Percentiles rank a stretch among this genome's conserved stretches.
Conservation (phyloP, 2,797 vertebrate species). For the Amphiprion clarkii region DNA sequence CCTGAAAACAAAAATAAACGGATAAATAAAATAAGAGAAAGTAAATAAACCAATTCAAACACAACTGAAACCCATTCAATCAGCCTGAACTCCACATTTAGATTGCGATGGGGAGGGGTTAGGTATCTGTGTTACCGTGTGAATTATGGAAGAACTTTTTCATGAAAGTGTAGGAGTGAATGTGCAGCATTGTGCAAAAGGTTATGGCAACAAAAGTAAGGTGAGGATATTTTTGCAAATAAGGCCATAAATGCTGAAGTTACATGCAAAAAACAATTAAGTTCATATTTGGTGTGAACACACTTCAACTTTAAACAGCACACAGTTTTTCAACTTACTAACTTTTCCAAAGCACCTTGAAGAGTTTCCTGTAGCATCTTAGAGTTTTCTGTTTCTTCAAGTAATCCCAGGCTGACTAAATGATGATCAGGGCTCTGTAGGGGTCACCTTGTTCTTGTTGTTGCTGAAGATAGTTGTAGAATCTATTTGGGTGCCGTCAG, state of each 20-base stretch:
- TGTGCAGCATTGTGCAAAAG: neutral
- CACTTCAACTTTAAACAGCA: too few species aligned
- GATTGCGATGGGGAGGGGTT: slow-evolving; percentile 15
- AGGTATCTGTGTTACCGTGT: neutral
- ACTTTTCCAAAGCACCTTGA: too few species aligned
- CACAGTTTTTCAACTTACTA: too few species aligned
- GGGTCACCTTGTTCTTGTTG: too few species aligned
- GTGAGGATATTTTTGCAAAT: neutral
- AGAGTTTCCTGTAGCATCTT: too few species aligned
- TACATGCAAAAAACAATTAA: neutral
- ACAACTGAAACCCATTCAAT: slow-evolving; percentile 22
- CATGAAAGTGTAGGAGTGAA: neutral
- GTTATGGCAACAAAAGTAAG: too few species aligned
- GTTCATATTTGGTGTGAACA: neutral
- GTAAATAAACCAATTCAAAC: slow-evolving; percentile 47
- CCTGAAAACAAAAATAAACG: slow-evolving; percentile 50
- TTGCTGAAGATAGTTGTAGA: too few species aligned
- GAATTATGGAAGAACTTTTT: neutral
- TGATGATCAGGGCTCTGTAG: too few species aligned
- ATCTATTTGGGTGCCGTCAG: too few species aligned
- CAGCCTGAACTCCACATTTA: slow-evolving; percentile 32
- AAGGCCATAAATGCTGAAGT: neutral
- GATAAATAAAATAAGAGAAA: slow-evolving; percentile 56
- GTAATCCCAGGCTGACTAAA: too few species aligned
- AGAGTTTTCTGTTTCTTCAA: too few species aligned